Percentiles rank a stretch among this genome's conserved stretches.
Conservation (phyloP, 64 coral and sea anemone species). For the Cladopsammia gracilis region DNA sequence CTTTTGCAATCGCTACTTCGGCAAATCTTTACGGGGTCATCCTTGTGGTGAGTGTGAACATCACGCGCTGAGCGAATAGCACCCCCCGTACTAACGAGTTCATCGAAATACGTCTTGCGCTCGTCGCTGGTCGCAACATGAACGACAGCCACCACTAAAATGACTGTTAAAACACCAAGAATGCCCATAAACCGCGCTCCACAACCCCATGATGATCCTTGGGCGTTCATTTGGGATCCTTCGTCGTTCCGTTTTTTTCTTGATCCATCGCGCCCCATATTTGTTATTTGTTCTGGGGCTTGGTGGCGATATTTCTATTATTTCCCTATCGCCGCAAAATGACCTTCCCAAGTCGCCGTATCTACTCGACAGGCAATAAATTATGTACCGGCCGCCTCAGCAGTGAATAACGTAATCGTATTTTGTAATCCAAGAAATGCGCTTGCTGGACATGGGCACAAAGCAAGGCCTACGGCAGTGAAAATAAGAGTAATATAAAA, state of each 20-base stretch:
- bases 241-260: constrained; percentile 28
- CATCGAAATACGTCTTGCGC: constrained; percentile 94
- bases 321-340: constrained; percentile 11
- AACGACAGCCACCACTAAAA: constrained; percentile 90
- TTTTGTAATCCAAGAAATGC: constrained; percentile 26
- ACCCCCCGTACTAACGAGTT: constrained; percentile 90
- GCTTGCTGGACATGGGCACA: not conserved
- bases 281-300: not conserved
- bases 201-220: constrained; percentile 56
- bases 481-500: no score
- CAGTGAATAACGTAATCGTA: constrained; percentile 29
- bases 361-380: constrained; percentile 23
- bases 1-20: constrained; percentile 67
- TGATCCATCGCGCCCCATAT: constrained; percentile 33
- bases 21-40: constrained; percentile 45
- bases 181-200: constrained; percentile 87
- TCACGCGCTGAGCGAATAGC: constrained; percentile 84
- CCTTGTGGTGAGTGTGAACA: constrained; percentile 10
- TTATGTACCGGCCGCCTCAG: constrained; percentile 35
- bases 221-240: constrained; percentile 11
- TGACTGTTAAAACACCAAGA: constrained; percentile 86
- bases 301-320: constrained; percentile 14
- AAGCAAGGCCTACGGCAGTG: not conserved
- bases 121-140: constrained; percentile 94
- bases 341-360: constrained; percentile 15